A percentile compares a stretch with the other conserved stretches of the same genome.
Conservation (phyloP, 2,113 vertebrate species). For the Hiodon alosoides region DNA sequence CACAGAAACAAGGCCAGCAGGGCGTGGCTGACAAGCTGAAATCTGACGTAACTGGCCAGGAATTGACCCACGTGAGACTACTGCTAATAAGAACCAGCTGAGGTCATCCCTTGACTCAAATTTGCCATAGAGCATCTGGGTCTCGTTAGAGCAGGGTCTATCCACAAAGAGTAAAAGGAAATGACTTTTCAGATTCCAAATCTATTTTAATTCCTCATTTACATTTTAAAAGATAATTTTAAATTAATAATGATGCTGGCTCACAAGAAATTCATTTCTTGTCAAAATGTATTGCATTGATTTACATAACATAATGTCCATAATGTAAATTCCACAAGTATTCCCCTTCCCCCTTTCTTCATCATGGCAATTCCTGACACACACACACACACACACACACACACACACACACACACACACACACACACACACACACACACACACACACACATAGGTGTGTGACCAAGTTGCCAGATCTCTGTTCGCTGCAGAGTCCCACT, state of each 20-base stretch:
- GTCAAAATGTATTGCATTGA: too few species aligned
- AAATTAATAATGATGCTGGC: not conserved
- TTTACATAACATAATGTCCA: not conserved
- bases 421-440: too few species aligned
- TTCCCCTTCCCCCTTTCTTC: too few species aligned
- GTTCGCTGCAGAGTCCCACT: too few species aligned
- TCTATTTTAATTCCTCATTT: constrained; percentile 11
- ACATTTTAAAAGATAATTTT: not conserved
- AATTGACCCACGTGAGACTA: not conserved
- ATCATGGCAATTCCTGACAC: not conserved
- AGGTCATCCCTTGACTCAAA: constrained; percentile 15
- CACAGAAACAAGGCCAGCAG: not conserved
- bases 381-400: too few species aligned
- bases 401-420: too few species aligned
- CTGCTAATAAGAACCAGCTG: not conserved
- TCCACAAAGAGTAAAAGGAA: not conserved
- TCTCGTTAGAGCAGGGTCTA: not conserved
- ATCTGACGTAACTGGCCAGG: not conserved
- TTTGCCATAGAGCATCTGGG: constrained; percentile 8
- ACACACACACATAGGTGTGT: not conserved
- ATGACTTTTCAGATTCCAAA: constrained; percentile 3
- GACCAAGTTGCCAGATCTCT: not conserved
- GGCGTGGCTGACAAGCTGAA: not conserved
- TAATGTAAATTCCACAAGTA: not conserved
- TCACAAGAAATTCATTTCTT: not conserved